Evolutionary conservation across 2,797 vertebrate species (phyloP).

Genomic region (Jordanella pulchra): DNA sequence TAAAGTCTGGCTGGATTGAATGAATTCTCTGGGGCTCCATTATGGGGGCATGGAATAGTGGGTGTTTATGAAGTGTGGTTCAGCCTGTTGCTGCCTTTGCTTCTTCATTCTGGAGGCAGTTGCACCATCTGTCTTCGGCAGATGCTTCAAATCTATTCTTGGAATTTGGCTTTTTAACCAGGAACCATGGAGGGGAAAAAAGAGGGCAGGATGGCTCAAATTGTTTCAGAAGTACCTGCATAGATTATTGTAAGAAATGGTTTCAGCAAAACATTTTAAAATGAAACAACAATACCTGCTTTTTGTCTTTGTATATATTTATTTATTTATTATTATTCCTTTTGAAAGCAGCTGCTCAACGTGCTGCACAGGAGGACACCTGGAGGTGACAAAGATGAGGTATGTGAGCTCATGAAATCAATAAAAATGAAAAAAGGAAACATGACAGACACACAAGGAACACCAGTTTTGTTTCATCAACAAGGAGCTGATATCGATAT

Average conservation of each 20-base stretch:
- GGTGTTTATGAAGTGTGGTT: constrained; percentile 10
- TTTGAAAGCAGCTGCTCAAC: not conserved
- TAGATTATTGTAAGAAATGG: not conserved
- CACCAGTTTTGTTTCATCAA: constrained; percentile 47
- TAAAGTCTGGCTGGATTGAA: not conserved
- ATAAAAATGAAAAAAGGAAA: constrained; percentile 44
- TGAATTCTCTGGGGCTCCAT: not conserved
- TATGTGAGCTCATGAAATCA: constrained; percentile 36
- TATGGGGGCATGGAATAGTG: not conserved
- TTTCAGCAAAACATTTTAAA: not conserved
- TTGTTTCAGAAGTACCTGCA: not conserved
- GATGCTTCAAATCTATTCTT: not conserved
- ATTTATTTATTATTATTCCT: not conserved
- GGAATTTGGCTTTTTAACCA: not conserved
- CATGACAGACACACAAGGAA: constrained; percentile 40
- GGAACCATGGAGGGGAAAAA: not conserved
- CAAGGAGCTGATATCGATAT: constrained; percentile 54
- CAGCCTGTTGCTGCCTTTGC: constrained; percentile 7
- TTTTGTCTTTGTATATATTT: not conserved
- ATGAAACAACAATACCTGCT: not conserved
- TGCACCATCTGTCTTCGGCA: not conserved
- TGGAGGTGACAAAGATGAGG: constrained; percentile 32
- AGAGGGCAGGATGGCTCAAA: not conserved
- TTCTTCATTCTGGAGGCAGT: not conserved
- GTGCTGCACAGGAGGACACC: constrained; percentile 8